Evolutionary conservation across 2,888 invertebrate genomes (phyloP).

Genomic region (Athalia rosae): DNA sequence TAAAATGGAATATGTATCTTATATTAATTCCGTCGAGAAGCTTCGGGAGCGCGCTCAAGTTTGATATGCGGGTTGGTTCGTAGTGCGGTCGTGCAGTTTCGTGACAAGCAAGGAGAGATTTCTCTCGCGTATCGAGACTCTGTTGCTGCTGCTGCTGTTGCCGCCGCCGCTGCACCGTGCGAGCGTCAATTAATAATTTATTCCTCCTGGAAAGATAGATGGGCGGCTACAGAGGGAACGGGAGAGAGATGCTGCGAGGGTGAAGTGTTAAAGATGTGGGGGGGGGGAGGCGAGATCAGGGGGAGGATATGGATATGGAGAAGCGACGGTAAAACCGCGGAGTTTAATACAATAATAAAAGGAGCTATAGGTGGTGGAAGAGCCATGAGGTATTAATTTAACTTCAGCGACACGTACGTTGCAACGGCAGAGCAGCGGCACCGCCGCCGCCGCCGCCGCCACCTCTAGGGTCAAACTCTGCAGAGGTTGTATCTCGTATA

Average conservation of each 20-base stretch:
- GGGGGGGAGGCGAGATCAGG: not conserved
- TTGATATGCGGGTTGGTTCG: not conserved
- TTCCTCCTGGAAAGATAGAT: not conserved
- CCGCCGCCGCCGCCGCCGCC: too few species aligned
- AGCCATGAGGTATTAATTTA: conserved; percentile 62
- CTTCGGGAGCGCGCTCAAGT: not conserved
- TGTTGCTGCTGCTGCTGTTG: not conserved
- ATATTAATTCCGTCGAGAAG: not conserved
- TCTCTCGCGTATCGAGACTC: not conserved
- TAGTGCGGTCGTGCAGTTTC: conserved; percentile 1
- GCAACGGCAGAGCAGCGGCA: too few species aligned
- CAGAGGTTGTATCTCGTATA: conserved; percentile 4
- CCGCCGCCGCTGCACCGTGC: not conserved
- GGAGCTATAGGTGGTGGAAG: conserved; percentile 14
- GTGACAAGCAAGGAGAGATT: not conserved
- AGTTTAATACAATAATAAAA: conserved; percentile 45
- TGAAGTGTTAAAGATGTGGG: not conserved
- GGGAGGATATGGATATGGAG: not conserved
- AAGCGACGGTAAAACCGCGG: conserved; percentile 23
- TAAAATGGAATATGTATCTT: too few species aligned
- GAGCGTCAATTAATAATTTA: conserved; percentile 40
- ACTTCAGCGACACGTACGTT: conserved; percentile 57
- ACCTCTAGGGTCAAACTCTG: conserved; percentile 36
- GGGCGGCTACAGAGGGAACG: too few species aligned
- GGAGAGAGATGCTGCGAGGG: too few species aligned